Conservation (phyloP, 1,140 invertebrate species). For the Drosophila pseudoananassae region DNA sequence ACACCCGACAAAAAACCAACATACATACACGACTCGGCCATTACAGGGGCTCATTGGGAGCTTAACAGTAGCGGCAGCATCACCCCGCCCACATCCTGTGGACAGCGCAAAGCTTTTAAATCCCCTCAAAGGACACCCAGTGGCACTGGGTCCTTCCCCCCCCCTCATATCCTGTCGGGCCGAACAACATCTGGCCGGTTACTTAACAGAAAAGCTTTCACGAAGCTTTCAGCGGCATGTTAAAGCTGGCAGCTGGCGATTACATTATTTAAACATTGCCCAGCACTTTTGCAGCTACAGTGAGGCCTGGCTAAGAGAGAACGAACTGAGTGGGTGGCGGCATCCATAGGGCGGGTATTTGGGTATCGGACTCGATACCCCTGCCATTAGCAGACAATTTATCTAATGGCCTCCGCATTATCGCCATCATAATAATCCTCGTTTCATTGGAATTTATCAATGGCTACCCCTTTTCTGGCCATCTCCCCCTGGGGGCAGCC, state of each 20-base stretch:
- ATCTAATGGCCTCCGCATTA: slow-evolving; percentile 28
- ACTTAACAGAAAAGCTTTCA: slow-evolving; percentile 65
- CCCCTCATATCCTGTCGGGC: too few relatives aligned
- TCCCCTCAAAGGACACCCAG: slow-evolving; percentile 44
- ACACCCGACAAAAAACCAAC: background rate
- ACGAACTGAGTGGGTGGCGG: background rate
- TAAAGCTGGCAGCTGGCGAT: slow-evolving; percentile 54
- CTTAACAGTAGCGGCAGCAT: slow-evolving; percentile 53
- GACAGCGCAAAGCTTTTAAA: slow-evolving; percentile 77
- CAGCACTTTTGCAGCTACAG: slow-evolving; percentile 57
- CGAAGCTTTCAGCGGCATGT: slow-evolving; percentile 74
- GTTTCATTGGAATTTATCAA: slow-evolving; percentile 35
- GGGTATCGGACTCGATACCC: background rate
- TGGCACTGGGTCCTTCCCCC: slow-evolving; percentile 3
- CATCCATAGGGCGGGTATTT: too few relatives aligned
- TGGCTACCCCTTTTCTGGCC: slow-evolving; percentile 3
- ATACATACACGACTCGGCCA: slow-evolving; percentile 45
- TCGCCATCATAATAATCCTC: slow-evolving; percentile 17
- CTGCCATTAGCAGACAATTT: slow-evolving; percentile 25
- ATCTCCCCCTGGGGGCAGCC: slow-evolving; percentile 46
- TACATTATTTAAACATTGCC: slow-evolving; percentile 75
- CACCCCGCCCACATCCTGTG: slow-evolving; percentile 63
- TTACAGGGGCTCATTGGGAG: slow-evolving; percentile 62
- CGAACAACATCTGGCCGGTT: slow-evolving; percentile 7
- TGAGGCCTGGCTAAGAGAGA: slow-evolving; percentile 10